A percentile compares a stretch with the other conserved stretches of the same genome.
These are phyloP conservation scores for Chironex yamaguchii DNA, from an alignment of 30 jellyfish, hydroid and myxozoan genomes.

Conservation along the genomic window DNA sequence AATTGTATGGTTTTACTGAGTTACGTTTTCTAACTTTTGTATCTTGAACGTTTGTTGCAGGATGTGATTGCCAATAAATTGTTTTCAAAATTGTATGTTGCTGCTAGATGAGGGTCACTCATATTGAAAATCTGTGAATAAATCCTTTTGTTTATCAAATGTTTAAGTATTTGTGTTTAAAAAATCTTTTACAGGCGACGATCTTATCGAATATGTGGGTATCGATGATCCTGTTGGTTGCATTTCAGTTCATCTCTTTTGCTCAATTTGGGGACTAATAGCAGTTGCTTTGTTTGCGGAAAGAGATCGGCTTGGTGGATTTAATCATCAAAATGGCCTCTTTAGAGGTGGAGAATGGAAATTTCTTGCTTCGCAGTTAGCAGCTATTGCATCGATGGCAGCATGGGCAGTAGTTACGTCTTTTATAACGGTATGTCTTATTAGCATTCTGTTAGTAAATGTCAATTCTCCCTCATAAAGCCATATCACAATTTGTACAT, in stretches of 20 bases:
- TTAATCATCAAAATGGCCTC: conserved; percentile 29
- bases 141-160: too few species aligned
- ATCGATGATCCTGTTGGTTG: conserved; percentile 98
- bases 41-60: too few species aligned
- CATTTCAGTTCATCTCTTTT: conserved; percentile 75
- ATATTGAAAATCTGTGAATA: too few species aligned
- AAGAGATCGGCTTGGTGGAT: conserved; percentile 40
- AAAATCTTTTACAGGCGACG: conserved; percentile 79
- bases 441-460: too few species aligned
- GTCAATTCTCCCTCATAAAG: too few species aligned
- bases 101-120: too few species aligned
- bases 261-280: conserved; percentile 90
- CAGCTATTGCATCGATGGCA: conserved; percentile 65
- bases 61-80: too few species aligned
- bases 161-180: too few species aligned
- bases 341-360: conserved; percentile 73
- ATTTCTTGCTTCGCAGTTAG: conserved; percentile 57
- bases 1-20: too few species aligned
- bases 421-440: conserved; percentile 79
- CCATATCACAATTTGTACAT: too few species aligned
- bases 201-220: conserved; percentile 59
- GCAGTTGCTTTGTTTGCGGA: conserved; percentile 90
- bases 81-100: too few species aligned
- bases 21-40: too few species aligned
- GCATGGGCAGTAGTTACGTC: conserved; percentile 78